These are phyloP conservation scores for Pocillopora grandis DNA, from an alignment of 92 coral and sea anemone genomes.

Conservation along the genomic window DNA sequence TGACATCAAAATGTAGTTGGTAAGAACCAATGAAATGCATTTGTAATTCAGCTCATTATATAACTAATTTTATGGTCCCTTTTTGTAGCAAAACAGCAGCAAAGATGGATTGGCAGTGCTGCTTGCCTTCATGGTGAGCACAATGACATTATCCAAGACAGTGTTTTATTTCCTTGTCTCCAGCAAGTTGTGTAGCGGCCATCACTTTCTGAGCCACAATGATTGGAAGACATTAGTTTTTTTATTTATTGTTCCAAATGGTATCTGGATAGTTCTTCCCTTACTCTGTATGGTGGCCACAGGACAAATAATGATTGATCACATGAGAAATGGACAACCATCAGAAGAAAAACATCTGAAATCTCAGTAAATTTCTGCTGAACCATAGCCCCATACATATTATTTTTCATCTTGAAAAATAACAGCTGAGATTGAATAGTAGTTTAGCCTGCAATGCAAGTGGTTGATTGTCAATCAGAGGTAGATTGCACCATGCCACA, in stretches of 20 bases:
- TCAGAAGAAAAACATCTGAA: neutral
- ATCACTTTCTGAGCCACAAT: conserved; percentile 24
- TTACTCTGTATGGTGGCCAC: conserved; percentile 54
- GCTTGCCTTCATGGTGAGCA: conserved; percentile 51
- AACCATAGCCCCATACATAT: too few species aligned
- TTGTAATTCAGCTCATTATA: too few species aligned
- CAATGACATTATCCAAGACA: conserved; percentile 70
- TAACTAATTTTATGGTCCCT: neutral
- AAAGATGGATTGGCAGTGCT: conserved; percentile 25
- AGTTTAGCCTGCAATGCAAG: too few species aligned
- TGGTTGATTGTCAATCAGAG: too few species aligned
- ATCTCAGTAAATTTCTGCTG: neutral
- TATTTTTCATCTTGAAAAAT: too few species aligned
- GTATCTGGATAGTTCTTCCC: conserved; percentile 62
- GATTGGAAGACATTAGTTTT: conserved; percentile 40
- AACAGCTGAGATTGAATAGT: too few species aligned
- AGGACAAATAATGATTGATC: conserved; percentile 13
- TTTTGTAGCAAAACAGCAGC: conserved; percentile 32
- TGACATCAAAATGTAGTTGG: too few species aligned
- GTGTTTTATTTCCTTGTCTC: conserved; percentile 54
- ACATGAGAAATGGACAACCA: neutral
- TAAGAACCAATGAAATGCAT: too few species aligned
- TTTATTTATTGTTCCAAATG: conserved; percentile 58
- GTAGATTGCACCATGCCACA: too few species aligned
- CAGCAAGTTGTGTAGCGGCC: conserved; percentile 54